Evolutionary conservation across 2,888 invertebrate genomes (phyloP).

Genomic region (Conus canariensis): DNA sequence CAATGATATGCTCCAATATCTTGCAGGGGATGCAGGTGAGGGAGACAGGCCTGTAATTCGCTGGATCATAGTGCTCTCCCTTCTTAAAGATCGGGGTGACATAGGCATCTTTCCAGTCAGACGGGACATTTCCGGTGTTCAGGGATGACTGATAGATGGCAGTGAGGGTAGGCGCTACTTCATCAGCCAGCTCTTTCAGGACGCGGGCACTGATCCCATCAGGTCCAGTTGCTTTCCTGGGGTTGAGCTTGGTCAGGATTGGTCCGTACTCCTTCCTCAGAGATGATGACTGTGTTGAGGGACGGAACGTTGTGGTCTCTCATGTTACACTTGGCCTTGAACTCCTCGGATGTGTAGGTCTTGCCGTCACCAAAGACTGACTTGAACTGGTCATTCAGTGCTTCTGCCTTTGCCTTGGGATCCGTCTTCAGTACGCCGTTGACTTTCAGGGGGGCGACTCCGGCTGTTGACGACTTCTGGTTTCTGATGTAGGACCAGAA

Average conservation of each 20-base stretch:
- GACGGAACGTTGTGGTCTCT: not conserved
- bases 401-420: not conserved
- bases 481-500: constrained; percentile 1
- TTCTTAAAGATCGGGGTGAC: too few relatives aligned
- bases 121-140: not conserved
- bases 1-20: too few relatives aligned
- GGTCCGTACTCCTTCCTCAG: not conserved
- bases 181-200: not conserved
- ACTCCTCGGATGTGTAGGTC: not conserved
- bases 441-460: not conserved
- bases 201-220: not conserved
- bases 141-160: not conserved
- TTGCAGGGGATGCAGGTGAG: too few relatives aligned
- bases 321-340: not conserved
- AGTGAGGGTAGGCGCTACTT: not conserved
- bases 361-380: not conserved
- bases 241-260: not conserved
- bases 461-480: not conserved
- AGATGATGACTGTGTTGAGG: not conserved
- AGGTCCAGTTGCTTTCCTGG: not conserved
- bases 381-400: constrained; percentile 13
- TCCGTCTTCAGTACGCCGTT: not conserved
- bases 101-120: not conserved
- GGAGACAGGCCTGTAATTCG: too few relatives aligned
- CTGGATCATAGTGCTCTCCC: too few relatives aligned